Base-by-base conservation (phyloP, 2,888 invertebrate genomes). In the Dendrolimus pini region DNA sequence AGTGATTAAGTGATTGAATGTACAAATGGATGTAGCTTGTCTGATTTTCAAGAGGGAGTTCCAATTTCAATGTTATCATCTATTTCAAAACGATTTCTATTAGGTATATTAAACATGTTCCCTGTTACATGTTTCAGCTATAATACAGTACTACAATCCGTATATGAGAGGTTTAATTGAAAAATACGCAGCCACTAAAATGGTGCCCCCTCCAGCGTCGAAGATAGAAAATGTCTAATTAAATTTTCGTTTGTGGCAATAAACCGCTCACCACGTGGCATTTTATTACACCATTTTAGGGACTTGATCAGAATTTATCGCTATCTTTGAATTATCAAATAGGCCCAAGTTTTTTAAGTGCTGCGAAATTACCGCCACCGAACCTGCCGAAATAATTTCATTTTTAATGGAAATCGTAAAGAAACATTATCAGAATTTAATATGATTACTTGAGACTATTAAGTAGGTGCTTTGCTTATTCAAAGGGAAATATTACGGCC, bases 301-400 rank as follows among this genome's bases (percentile, higher is more conserved):
- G 69, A 66, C 70, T 73, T 78, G 72, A 82, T 82, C 67, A 74
- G 67, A 79, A 82, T 80, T 83, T 82, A 82, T 77, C 61, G 71
- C 64, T 64, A 65, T 72, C 73, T 75, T 70, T 65, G 66, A 74
- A 72, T 73, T 75, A 72, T 73, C 71, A 69, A 72, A 71, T 67
- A 66, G 63, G 61, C 64, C 47, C 55, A 58, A 58, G 41, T 55
- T 47, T 54, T 55, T 53, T 55, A 14, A 57, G 54, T 53, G 41
- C 30, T 18, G 18, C 54, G 41, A 8, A 18, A 54, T 54, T 56
- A 56, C 41, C 52, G 1, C 12, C 52, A 8, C 12, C 18, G 53
- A 58, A 58, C 10, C 47, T 55, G 14, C 12, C 13, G 12, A 53
- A 52, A 56, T n/a, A 52, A 58, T 59, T 59, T 42, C 47, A 59